Conservation (phyloP, 2,113 vertebrate species). For the Mus musculus region GRCm39 chr4:69698501-69699000, state of each 20-base stretch:
- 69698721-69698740: neutral
- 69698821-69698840: slow-evolving; percentile 60
- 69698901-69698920: slow-evolving; percentile 68
- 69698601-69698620: fast-evolving
- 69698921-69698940: slow-evolving; percentile 61
- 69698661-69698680: neutral
- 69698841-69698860: slow-evolving; percentile 69
- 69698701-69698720: neutral
- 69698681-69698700: neutral
- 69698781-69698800: slow-evolving; percentile 46
- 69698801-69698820: slow-evolving; percentile 59
- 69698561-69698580: neutral
- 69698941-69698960: slow-evolving; percentile 50
- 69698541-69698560: fast-evolving
- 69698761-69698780: neutral
- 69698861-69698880: slow-evolving; percentile 63
- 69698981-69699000: slow-evolving; percentile 39
- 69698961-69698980: slow-evolving; percentile 49
- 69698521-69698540: fast-evolving
- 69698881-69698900: slow-evolving; percentile 47
- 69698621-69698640: neutral
- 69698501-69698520: fast-evolving
- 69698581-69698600: neutral
- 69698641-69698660: neutral
- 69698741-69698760: neutral